Base-by-base conservation (phyloP, 2,797 vertebrate species). In the Eurystomus glaucurus region DNA sequence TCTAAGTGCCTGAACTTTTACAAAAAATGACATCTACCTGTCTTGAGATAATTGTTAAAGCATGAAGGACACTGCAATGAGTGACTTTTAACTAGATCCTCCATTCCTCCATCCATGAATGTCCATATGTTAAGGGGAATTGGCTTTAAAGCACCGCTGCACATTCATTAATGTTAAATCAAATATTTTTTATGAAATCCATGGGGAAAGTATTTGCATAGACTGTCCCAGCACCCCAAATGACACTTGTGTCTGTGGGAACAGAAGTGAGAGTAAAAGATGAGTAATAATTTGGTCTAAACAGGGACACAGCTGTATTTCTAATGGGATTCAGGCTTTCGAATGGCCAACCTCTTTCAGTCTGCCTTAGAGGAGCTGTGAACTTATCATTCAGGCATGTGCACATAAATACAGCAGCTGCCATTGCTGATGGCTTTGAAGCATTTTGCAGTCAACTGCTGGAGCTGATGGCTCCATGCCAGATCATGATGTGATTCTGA, bases 391-490 rank as follows among this genome's bases (percentile, higher is more conserved):
- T 97, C 1, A 21, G 91, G 84, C 89, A 65, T 87, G 83, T 91
- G 95, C 84, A 81, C 85, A 82, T 65, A 94, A 97, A 97, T 88
- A 85, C 41, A 96, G 95, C 94, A 96, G 89, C 94, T 97, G 82
- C 81, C 88, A 65, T 93, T 92, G 95, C 94, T 95, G 94, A 94
- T 96, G 96, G 92, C 84, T 96, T 85, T 90, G 92, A 79, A 94
- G 88, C 75, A 22, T 96, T 92, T 92, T 92, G 90, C 70, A 92
- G 75, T 86, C 88, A 96, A 95, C 90, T 96, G 86, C 77, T 5
- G 21, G 83, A 55, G 71, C 69, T 82, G 90, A 84, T 96, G 94
- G 76, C 95, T 91, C n/a, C 45, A 7, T 95, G 97, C 96, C 95
- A 95, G 93, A 69, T 72, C 61, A 50, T 65, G 90, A 78, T 75